Evolutionary conservation across 2,797 vertebrate species (phyloP).

Genomic region (Ispidina lecontei): DNA sequence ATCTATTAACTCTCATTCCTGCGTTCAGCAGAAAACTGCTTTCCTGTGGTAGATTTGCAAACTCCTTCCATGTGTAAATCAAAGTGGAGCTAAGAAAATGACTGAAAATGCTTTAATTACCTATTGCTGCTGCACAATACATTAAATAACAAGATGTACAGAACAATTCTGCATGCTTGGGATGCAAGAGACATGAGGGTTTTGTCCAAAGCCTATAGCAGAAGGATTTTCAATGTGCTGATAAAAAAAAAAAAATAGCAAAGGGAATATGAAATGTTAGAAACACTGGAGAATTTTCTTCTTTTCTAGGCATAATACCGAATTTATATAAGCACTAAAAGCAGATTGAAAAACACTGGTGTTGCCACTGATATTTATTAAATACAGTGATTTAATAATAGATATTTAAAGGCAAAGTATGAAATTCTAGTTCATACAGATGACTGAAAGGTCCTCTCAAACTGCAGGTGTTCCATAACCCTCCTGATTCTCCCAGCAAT

Average conservation of each 20-base stretch:
- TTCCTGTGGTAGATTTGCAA: not conserved
- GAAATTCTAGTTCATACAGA: not conserved
- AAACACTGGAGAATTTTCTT: not conserved
- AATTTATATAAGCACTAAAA: constrained; percentile 13
- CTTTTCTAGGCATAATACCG: not conserved
- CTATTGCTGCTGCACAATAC: not conserved
- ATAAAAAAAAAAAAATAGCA: not conserved
- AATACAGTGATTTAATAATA: not conserved
- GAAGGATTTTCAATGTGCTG: not conserved
- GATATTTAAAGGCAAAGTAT: not conserved
- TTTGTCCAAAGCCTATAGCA: not conserved
- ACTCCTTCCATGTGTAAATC: not conserved
- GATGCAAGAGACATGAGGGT: not conserved
- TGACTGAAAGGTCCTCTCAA: not conserved
- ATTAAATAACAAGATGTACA: not conserved
- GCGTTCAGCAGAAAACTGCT: constrained; percentile 12
- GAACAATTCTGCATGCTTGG: not conserved
- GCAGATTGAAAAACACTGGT: not conserved
- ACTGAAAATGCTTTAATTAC: constrained; percentile 13
- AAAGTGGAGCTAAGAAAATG: not conserved
- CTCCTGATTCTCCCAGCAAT: not conserved
- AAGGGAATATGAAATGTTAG: not conserved
- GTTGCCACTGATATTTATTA: not conserved
- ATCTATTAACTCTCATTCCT: not conserved
- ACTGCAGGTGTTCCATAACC: not conserved